Evolutionary conservation across 2,888 invertebrate genomes (phyloP).

Genomic region (Pegoplata infirma): DNA sequence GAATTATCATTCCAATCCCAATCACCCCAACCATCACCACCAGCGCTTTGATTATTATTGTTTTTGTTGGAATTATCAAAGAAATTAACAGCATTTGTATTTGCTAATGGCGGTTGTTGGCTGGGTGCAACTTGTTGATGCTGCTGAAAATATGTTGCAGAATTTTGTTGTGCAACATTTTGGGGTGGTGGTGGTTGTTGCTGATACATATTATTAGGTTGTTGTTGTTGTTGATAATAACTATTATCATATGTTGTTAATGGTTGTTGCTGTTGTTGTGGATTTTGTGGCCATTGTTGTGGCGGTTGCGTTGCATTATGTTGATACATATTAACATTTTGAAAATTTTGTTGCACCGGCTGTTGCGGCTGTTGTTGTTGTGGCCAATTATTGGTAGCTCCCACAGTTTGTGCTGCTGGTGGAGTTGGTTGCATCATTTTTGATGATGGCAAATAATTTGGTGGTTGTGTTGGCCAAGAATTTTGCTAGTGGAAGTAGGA

Average conservation of each 20-base stretch:
- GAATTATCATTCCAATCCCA: conserved; percentile 75
- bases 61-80: conserved; percentile 60
- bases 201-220: conserved; percentile 57
- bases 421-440: conserved; percentile 61
- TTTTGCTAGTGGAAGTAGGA: too few relatives aligned
- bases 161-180: conserved; percentile 26
- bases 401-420: not conserved
- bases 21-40: conserved; percentile 74
- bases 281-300: conserved; percentile 47
- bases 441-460: conserved; percentile 50
- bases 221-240: conserved; percentile 44
- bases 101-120: conserved; percentile 46
- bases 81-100: conserved; percentile 52
- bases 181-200: conserved; percentile 35
- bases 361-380: conserved; percentile 44
- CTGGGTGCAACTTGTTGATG: conserved; percentile 53
- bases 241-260: conserved; percentile 36
- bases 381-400: conserved; percentile 50
- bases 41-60: conserved; percentile 58
- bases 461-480: conserved; percentile 46
- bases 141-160: conserved; percentile 41
- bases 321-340: conserved; percentile 52
- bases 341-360: conserved; percentile 44
- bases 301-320: conserved; percentile 16
- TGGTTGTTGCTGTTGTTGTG: conserved; percentile 25